Evolutionary conservation across 2,888 invertebrate species (phyloP), one percentile per base, ranked within the genome.

Genomic region (Oligia latruncula): DNA sequence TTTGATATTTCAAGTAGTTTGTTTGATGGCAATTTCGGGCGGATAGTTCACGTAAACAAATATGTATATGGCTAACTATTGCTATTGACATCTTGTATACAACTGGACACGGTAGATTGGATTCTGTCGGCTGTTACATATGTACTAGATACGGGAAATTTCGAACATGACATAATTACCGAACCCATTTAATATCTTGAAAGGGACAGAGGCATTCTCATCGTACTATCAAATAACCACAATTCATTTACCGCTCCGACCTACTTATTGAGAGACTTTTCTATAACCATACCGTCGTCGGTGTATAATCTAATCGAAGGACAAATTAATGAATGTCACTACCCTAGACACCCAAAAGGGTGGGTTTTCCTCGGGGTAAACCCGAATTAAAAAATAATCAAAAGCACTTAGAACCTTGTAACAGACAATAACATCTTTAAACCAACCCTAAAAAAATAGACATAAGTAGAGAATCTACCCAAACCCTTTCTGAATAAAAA

Each of bases 401-500:
- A 64, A 66, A 62, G 55, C 74, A 55, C 17, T 60, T 71, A 76
- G 71, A 79, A 74, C 75, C 64, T 80, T 84, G 52, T 67, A 66
- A 77, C 23, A 77, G 62, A 80, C 67, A 81, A 76, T 72, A 87
- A 75, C 23, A 80, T 74, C 29, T 73, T 64, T 58, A 77, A 77
- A 72, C 23, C 55, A 46, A 71, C 70, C 77, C 68, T 80, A 74
- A 82, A 78, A 81, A 81, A 80, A 83, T 70, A 87, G 29, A 58
- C 46, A 74, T 67, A 58, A 13, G 29, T 52, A 66, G 70, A 62
- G 55, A 60, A 86, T 73, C 52, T 79, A 79, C 43, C 66, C 78
- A 52, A 87, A 85, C 82, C 80, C 84, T 85, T 88, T 88, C 71
- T 75, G 78, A 78, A 73, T 78, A 89, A 83, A 83, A 83, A 84